Conservation (phyloP, 2,113 vertebrate genomes). For the Rhabdornis inornatus region DNA sequence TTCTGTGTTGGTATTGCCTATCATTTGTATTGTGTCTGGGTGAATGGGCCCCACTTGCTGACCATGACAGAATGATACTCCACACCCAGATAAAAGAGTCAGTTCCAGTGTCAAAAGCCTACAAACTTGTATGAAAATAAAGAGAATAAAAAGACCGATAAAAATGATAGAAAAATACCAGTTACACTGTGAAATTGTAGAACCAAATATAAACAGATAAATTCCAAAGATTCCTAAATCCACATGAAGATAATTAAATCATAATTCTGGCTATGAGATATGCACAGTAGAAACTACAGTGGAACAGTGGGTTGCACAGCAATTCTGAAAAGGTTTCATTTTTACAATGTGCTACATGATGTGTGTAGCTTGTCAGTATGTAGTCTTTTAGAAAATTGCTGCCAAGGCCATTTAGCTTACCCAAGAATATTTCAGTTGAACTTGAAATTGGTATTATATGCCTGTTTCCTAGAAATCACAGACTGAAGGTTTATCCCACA, state of each 20-base stretch:
- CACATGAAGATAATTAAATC: neutral
- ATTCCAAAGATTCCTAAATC: neutral
- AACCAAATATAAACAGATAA: neutral
- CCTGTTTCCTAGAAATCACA: neutral
- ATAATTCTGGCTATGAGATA: neutral
- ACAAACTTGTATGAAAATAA: neutral
- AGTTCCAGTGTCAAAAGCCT: neutral
- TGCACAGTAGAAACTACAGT: neutral
- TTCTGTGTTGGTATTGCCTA: neutral
- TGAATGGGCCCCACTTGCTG: neutral
- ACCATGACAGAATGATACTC: neutral
- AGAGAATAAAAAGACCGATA: neutral
- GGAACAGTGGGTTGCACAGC: neutral
- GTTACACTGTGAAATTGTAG: neutral
- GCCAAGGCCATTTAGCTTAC: neutral
- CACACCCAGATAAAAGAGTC: neutral
- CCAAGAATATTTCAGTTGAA: neutral
- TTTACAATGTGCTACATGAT: neutral
- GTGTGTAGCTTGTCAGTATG: neutral
- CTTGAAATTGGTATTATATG: neutral
- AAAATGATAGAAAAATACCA: neutral
- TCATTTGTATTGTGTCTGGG: neutral
- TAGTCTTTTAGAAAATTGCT: neutral
- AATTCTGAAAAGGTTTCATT: neutral
- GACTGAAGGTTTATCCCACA: neutral